These are phyloP conservation scores for Acanthopagrus latus DNA, from an alignment of 2,797 vertebrate species.

Conservation along the genomic window DNA sequence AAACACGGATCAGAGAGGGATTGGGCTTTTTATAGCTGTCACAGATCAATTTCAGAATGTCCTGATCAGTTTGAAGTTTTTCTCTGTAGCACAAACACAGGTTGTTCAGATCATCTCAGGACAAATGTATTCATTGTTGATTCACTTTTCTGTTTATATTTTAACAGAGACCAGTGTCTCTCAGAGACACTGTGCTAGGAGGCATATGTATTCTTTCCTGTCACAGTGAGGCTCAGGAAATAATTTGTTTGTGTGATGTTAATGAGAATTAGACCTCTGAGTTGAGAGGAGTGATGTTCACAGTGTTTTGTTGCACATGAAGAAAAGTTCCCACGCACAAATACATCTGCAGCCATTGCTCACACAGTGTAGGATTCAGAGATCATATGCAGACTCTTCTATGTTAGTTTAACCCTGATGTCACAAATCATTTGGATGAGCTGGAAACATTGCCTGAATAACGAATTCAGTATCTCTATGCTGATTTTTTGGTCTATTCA, in stretches of 20 bases:
- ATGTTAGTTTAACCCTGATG: neutral
- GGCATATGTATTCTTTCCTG: neutral
- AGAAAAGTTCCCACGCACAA: neutral
- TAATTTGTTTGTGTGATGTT: conserved; percentile 39
- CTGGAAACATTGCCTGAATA: neutral
- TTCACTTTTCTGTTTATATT: conserved; percentile 21
- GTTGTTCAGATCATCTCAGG: neutral
- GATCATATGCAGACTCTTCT: neutral
- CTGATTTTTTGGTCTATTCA: neutral
- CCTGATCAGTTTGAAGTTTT: conserved; percentile 18
- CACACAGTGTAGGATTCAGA: conserved; percentile 6
- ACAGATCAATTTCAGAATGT: conserved; percentile 1
- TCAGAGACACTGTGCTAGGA: neutral
- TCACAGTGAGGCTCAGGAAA: conserved; percentile 7
- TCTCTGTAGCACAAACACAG: conserved; percentile 5
- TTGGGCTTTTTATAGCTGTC: conserved; percentile 1
- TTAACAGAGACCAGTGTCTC: conserved; percentile 19
- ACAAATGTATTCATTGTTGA: neutral
- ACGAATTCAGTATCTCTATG: neutral
- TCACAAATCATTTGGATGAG: neutral
- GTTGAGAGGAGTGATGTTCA: neutral
- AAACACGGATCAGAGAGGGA: conserved; percentile 22
- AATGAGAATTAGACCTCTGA: conserved; percentile 43
- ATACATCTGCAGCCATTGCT: neutral
- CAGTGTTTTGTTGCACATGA: neutral